A percentile compares a stretch with the other conserved stretches of the same genome.
phyloP scores from a whole-genome alignment of 2,113 vertebrate species.

The Pomatostomus ruficeps region DNA sequence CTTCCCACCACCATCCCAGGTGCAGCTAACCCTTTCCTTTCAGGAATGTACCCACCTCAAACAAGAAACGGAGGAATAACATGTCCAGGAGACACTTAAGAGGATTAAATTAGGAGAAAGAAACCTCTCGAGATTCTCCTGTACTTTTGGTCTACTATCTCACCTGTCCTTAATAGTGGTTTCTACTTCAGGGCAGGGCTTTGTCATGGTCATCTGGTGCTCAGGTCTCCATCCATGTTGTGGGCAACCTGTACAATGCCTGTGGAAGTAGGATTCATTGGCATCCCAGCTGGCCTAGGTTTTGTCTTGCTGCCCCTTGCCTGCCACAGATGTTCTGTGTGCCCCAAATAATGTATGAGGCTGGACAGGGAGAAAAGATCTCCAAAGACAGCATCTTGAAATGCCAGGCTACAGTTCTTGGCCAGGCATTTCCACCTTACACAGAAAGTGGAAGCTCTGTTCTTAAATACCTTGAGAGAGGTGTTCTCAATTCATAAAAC shows the following conservation, averaged over 20 bases:
- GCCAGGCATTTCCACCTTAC: neutral
- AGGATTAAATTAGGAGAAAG: neutral
- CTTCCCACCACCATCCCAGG: neutral
- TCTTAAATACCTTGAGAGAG: neutral
- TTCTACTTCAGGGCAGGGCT: neutral
- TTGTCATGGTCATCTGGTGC: fast-evolving
- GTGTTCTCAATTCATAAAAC: neutral
- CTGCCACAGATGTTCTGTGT: neutral
- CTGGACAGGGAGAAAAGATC: neutral
- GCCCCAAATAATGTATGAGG: neutral
- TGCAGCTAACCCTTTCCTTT: neutral
- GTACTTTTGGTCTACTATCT: neutral
- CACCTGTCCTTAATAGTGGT: neutral
- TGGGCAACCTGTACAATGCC: neutral
- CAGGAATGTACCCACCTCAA: neutral
- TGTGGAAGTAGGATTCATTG: neutral
- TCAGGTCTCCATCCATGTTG: neutral
- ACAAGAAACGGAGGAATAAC: neutral
- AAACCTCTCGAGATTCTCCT: neutral
- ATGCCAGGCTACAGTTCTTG: neutral
- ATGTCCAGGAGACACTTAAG: neutral
- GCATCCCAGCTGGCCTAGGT: neutral
- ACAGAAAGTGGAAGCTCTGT: neutral
- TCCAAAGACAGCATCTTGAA: neutral
- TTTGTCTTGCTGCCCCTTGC: neutral